Percentiles rank a stretch among this genome's conserved stretches.
phyloP scores from a whole-genome alignment of 2,113 vertebrate species.

The Pleuronectes platessa region DNA sequence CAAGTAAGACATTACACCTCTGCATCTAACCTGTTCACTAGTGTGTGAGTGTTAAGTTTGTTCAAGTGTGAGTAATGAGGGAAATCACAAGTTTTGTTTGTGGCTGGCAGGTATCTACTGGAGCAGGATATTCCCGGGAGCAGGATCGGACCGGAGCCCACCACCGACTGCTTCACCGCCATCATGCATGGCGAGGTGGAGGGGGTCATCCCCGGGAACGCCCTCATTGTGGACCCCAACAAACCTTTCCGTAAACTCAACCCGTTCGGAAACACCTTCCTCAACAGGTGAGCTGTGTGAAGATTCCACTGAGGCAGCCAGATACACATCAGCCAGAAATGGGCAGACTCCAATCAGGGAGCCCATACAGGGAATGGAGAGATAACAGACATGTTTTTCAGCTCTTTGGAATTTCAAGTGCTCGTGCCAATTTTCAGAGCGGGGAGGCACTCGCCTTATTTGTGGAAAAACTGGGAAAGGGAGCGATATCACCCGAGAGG shows the following conservation, averaged over 20 bases:
- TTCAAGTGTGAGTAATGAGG: neutral
- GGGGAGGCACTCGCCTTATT: constrained; percentile 79
- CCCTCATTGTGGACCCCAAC: constrained; percentile 92
- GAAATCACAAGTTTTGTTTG: neutral
- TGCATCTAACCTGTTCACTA: neutral
- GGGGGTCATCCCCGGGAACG: constrained; percentile 89
- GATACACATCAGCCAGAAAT: neutral
- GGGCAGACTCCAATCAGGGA: constrained; percentile 23
- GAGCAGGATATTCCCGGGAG: constrained; percentile 94
- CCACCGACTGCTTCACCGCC: constrained; percentile 93
- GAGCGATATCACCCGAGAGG: constrained; percentile 70
- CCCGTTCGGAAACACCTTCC: constrained; percentile 93
- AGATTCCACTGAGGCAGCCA: neutral
- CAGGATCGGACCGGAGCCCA: constrained; percentile 92
- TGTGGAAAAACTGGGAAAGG: constrained; percentile 80
- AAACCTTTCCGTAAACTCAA: constrained; percentile 96
- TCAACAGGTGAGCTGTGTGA: constrained; percentile 87
- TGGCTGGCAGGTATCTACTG: constrained; percentile 86
- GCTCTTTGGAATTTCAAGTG: constrained; percentile 78
- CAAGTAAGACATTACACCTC: constrained; percentile 70
- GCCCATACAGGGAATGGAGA: constrained; percentile 29
- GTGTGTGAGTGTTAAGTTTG: neutral
- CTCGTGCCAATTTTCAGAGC: constrained; percentile 77
- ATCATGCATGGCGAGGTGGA: constrained; percentile 92
- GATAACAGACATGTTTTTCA: constrained; percentile 58